Evolutionary conservation across 2,888 invertebrate genomes (phyloP), one percentile per base, ranked within the genome.

Genomic region (Pherbina coryleti): DNA sequence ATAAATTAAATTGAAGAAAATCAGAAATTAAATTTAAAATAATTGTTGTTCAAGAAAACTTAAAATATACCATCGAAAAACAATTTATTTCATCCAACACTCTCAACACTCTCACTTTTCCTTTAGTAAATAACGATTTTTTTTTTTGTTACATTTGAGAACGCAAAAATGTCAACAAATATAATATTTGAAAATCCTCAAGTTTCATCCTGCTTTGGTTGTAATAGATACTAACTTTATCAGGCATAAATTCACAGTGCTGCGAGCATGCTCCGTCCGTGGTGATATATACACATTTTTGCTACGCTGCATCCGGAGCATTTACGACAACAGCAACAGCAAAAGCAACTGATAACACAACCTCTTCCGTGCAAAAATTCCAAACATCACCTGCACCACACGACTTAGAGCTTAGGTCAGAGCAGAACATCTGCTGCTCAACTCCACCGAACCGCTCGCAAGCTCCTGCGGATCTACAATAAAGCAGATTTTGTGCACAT

Each of bases 401-500:
- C 44, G 11, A 44, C 44, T 14, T 44, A 7, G 14, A 44, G 25
- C 14, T 11, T 14, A 5, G n/a, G 17, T 11, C 25, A 5, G 60
- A 28, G 19, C 2, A 3, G 11, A 60, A 9, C 17, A 60, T 11
- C 22, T 60, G 60, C 60, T 19, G 19, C 25, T 28, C 14, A 22
- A 57, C 55, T 57, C 8, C 22, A 9, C 22, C 11, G 4, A 2
- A 60, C 60, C 60, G 8, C 28, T 11, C 60, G 37, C 28, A 25
- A 64, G n/a, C 28, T 31, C n/a, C n/a, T 31, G 64, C 4, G 0
- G n/a, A 55, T 55, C 22, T 19, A 55, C 22, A 19, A 55, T 55
- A 55, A 44, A 44, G 44, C 44, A 44, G 44, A 44, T 44, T 44
- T 14, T 44, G 44, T 11, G 44, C 44, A 49, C 77, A 72, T 77